Conservation (phyloP, 2,797 vertebrate species). For the Poecilia wingei region DNA sequence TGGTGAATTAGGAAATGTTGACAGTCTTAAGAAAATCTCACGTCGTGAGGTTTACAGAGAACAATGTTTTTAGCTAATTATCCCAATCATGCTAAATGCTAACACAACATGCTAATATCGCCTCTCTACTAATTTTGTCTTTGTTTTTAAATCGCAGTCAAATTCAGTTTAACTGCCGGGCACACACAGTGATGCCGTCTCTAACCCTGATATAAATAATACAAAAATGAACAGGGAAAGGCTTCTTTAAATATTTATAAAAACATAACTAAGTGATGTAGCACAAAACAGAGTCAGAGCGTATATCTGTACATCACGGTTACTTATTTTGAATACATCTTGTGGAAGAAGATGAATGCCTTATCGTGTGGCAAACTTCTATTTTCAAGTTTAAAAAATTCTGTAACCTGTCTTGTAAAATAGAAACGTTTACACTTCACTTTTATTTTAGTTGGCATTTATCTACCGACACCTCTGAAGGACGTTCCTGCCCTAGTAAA, state of each 20-base stretch:
- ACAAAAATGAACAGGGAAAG: background rate
- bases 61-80: background rate
- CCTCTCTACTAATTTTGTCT: background rate
- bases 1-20: background rate
- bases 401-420: background rate
- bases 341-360: background rate
- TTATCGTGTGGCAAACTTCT: background rate
- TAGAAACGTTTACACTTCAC: background rate
- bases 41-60: background rate
- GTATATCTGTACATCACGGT: background rate
- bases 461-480: background rate
- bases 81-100: background rate
- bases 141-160: background rate
- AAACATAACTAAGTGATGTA: background rate
- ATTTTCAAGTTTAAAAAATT: background rate
- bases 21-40: too few species aligned
- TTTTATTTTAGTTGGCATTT: background rate
- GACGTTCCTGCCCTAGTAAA: background rate
- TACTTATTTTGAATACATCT: background rate
- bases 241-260: background rate
- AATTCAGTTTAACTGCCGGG: background rate
- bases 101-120: background rate
- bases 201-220: background rate
- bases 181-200: background rate
- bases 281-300: background rate